Evolutionary conservation across 2,113 vertebrate genomes (phyloP).

Genomic region (Bufo gargarizans): DNA sequence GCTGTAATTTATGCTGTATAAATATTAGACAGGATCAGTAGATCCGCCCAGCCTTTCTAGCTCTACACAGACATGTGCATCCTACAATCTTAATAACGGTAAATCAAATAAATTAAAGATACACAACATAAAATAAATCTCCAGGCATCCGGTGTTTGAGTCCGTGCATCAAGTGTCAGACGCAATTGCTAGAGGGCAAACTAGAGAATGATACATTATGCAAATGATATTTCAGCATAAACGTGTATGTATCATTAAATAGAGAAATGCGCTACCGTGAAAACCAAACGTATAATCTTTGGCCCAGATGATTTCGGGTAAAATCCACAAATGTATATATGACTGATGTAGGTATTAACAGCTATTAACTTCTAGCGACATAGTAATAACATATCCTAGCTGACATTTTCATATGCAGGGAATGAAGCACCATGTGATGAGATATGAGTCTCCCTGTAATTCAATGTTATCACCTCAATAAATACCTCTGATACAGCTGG

Average conservation of each 20-base stretch:
- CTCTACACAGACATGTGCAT: background rate
- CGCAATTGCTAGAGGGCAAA: slow-evolving; percentile 12
- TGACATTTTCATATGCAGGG: background rate
- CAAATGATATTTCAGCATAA: background rate
- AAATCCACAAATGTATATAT: background rate
- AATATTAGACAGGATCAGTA: background rate
- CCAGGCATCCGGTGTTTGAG: background rate
- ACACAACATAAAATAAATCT: background rate
- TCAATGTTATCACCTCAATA: slow-evolving; percentile 25
- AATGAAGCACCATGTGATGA: background rate
- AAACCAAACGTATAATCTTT: background rate
- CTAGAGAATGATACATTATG: slow-evolving; percentile 24
- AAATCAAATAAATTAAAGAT: slow-evolving; percentile 14
- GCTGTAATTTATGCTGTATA: too few species aligned
- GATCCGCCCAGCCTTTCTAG: background rate
- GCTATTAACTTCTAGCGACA: slow-evolving; percentile 1
- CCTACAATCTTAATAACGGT: background rate
- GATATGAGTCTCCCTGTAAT: background rate
- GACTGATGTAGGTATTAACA: slow-evolving; percentile 16
- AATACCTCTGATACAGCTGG: background rate
- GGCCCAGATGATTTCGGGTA: background rate
- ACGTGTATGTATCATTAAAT: slow-evolving; percentile 40
- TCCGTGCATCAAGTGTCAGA: slow-evolving; percentile 6
- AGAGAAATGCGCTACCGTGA: slow-evolving; percentile 1
- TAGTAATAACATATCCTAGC: background rate